Conservation (phyloP, 2,797 vertebrate species). For the Enteromius afrohamiltoni region DNA sequence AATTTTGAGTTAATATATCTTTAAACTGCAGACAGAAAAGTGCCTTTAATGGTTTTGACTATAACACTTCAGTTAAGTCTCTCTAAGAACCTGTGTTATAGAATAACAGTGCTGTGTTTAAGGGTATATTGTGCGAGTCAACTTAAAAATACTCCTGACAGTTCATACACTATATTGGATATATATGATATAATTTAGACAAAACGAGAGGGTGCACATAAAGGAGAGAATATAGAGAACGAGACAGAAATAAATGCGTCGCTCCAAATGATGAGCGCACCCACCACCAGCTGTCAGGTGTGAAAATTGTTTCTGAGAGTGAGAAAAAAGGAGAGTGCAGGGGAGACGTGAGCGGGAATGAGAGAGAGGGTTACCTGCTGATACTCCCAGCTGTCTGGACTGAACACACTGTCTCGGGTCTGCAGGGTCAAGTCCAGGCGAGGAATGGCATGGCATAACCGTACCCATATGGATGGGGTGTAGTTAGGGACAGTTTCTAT, state of each 20-base stretch:
- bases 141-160: slow-evolving; percentile 6
- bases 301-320: slow-evolving; percentile 51
- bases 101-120: not conserved
- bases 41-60: slow-evolving; percentile 13
- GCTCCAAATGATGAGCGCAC: slow-evolving; percentile 31
- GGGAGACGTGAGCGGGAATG: slow-evolving; percentile 45
- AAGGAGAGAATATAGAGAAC: slow-evolving; percentile 25
- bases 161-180: slow-evolving; percentile 6
- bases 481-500: slow-evolving; percentile 81
- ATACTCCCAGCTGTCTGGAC: slow-evolving; percentile 84
- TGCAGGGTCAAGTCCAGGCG: slow-evolving; percentile 82
- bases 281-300: slow-evolving; percentile 56
- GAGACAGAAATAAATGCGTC: slow-evolving; percentile 65
- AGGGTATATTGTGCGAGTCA: not conserved
- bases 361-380: slow-evolving; percentile 78
- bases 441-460: slow-evolving; percentile 81
- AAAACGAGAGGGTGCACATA: slow-evolving; percentile 9
- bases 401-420: slow-evolving; percentile 80
- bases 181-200: slow-evolving; percentile 7
- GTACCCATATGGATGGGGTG: slow-evolving; percentile 81
- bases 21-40: slow-evolving; percentile 5
- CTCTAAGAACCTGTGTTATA: not conserved
- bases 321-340: slow-evolving; percentile 24
- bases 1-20: slow-evolving; percentile 17
- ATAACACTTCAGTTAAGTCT: not conserved